These are phyloP conservation scores for Diphyllodes magnificus DNA, from an alignment of 2,113 vertebrate species.

Conservation along the genomic window DNA sequence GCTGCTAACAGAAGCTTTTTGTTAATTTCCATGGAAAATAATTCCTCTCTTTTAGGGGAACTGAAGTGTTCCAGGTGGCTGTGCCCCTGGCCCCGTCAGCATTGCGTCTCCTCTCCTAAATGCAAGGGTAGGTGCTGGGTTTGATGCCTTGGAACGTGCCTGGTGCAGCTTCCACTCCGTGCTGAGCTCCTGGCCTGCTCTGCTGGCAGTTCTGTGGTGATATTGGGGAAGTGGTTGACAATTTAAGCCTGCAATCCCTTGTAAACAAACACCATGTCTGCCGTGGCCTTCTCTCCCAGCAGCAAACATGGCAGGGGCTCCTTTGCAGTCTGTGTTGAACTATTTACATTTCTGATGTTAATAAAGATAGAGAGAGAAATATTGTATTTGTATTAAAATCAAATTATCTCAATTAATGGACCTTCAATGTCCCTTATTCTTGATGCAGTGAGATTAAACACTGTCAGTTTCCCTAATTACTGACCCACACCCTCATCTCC, in stretches of 20 bases:
- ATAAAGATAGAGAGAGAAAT: not conserved
- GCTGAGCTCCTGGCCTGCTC: not conserved
- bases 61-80: not conserved
- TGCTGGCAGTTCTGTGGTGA: not conserved
- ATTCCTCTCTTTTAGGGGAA: not conserved
- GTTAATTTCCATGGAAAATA: not conserved
- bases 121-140: not conserved
- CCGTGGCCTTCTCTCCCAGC: not conserved
- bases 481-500: not conserved
- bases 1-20: not conserved
- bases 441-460: not conserved
- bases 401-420: not conserved
- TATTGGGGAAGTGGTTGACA: fast-evolving
- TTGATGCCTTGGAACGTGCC: not conserved
- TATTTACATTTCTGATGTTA: not conserved
- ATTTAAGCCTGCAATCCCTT: not conserved
- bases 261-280: not conserved
- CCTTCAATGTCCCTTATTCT: not conserved
- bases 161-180: not conserved
- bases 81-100: not conserved
- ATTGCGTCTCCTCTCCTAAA: not conserved
- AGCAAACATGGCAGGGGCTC: not conserved
- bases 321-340: not conserved
- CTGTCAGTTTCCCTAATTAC: not conserved
- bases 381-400: not conserved